These are phyloP conservation scores for Pluvianellus socialis DNA, from an alignment of 2,113 vertebrate genomes.

Conservation along the genomic window DNA sequence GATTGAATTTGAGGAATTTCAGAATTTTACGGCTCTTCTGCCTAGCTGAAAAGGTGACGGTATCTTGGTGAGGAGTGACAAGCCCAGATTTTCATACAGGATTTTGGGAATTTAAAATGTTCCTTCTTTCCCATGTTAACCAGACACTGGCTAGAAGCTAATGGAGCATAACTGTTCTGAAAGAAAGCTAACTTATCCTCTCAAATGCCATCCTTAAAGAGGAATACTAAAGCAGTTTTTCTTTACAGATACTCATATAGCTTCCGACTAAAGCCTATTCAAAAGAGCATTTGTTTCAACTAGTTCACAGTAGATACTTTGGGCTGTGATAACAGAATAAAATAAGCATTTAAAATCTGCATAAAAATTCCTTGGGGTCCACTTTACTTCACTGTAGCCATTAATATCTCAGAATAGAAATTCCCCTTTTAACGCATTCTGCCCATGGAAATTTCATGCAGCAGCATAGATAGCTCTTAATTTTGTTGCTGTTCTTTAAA, in stretches of 20 bases:
- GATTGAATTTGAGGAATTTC: neutral
- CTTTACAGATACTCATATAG: neutral
- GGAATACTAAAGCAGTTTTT: neutral
- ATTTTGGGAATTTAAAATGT: neutral
- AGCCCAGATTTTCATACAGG: neutral
- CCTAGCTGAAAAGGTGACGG: neutral
- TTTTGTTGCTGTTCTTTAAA: neutral
- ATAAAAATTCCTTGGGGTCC: neutral
- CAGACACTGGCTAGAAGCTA: neutral
- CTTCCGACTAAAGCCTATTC: neutral
- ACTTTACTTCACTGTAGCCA: neutral
- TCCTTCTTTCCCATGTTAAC: neutral
- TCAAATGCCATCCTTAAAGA: neutral
- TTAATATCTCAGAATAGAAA: neutral
- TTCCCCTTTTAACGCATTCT: neutral
- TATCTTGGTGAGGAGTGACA: neutral
- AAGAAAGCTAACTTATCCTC: neutral
- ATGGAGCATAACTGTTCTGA: neutral
- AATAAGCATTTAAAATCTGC: conserved; percentile 5
- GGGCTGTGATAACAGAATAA: neutral
- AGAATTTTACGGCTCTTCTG: neutral
- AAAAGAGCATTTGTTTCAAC: neutral
- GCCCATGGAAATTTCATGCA: neutral
- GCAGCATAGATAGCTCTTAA: neutral
- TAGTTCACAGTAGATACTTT: neutral